Evolutionary conservation across 2,797 vertebrate genomes (phyloP).

Genomic region (Alectoris magna): DNA sequence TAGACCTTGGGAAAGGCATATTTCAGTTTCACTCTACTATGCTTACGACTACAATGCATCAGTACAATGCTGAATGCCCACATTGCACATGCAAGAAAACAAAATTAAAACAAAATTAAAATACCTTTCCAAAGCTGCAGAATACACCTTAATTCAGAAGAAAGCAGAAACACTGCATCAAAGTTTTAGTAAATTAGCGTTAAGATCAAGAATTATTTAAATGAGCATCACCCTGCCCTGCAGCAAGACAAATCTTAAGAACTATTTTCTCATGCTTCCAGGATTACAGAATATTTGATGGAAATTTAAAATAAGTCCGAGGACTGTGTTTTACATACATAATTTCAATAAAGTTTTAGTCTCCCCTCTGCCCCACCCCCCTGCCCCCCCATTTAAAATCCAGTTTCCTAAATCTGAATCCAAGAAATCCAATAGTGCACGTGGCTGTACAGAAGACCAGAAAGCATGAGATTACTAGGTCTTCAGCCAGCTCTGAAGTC

Average conservation of each 20-base stretch:
- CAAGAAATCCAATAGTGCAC: not conserved
- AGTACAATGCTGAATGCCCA: not conserved
- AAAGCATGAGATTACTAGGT: not conserved
- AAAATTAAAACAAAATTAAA: not conserved
- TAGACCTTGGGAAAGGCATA: not conserved
- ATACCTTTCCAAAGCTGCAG: not conserved
- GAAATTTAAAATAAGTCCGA: conserved; percentile 35
- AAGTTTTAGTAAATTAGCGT: conserved; percentile 22
- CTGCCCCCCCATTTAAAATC: not conserved
- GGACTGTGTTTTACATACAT: not conserved
- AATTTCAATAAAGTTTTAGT: not conserved
- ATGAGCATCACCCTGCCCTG: conserved; percentile 31
- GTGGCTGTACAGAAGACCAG: not conserved
- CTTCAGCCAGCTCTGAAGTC: not conserved
- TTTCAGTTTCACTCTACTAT: not conserved
- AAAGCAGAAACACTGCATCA: conserved; percentile 24
- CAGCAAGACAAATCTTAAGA: conserved; percentile 48
- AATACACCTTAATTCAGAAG: not conserved
- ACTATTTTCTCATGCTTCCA: conserved; percentile 48
- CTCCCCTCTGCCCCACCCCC: not conserved
- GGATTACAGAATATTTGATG: not conserved
- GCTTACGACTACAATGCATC: not conserved
- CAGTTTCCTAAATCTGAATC: not conserved
- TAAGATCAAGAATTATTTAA: conserved; percentile 32
- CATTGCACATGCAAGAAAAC: not conserved